Evolutionary conservation across 2,888 invertebrate species (phyloP).

Genomic region (Caenorhabditis sulstoni): DNA sequence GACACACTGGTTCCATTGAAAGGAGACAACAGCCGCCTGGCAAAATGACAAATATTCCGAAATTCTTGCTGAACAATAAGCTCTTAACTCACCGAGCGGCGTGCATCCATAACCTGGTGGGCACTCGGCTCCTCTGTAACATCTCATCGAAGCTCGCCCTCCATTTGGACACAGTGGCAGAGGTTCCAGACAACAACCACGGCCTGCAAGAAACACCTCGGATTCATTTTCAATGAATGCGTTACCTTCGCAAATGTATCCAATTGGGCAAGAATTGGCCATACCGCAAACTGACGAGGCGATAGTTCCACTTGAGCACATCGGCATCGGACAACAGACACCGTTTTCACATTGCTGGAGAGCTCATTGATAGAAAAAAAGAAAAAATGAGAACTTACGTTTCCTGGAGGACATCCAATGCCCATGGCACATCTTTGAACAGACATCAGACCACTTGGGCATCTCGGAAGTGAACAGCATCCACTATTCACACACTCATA

Average conservation of each 20-base stretch:
- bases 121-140: constrained; percentile 76
- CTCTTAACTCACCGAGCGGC: constrained; percentile 57
- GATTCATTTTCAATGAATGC: background rate
- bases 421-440: constrained; percentile 73
- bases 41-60: constrained; percentile 12
- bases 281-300: constrained; percentile 75
- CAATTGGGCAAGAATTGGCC: constrained; percentile 77
- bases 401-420: constrained; percentile 68
- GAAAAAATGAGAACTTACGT: constrained; percentile 48
- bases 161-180: constrained; percentile 79
- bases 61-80: background rate
- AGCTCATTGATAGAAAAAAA: constrained; percentile 1
- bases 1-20: constrained; percentile 75
- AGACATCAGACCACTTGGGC: constrained; percentile 73
- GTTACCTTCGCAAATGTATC: constrained; percentile 76
- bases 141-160: constrained; percentile 72
- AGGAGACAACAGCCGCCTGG: constrained; percentile 78
- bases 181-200: constrained; percentile 79
- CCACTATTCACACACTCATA: constrained; percentile 73
- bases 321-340: constrained; percentile 77
- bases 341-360: constrained; percentile 76
- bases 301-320: constrained; percentile 72
- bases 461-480: constrained; percentile 77
- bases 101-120: constrained; percentile 78
- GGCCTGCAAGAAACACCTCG: constrained; percentile 47